These are phyloP conservation scores for Campoletis raptor DNA, from an alignment of 2,888 invertebrate genomes.

Conservation along the genomic window DNA sequence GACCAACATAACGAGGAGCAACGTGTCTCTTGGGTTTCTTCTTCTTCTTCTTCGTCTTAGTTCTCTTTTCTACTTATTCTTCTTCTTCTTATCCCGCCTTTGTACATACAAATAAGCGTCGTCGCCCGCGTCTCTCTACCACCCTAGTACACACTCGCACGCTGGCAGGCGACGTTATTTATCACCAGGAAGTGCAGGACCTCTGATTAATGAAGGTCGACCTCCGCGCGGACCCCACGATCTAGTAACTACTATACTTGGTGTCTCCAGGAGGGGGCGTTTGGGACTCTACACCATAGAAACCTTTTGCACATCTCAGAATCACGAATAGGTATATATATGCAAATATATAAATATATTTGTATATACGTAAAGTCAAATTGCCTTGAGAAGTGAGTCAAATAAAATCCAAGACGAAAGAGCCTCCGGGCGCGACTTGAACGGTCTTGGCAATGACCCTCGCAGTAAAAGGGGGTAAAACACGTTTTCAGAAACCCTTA, in stretches of 20 bases:
- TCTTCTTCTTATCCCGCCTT: slow-evolving; percentile 58
- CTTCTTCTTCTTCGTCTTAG: slow-evolving; percentile 41
- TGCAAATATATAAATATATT: neutral
- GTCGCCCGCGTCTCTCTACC: slow-evolving; percentile 73
- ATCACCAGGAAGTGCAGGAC: slow-evolving; percentile 82
- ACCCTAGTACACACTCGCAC: slow-evolving; percentile 66
- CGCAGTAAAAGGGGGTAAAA: slow-evolving; percentile 38
- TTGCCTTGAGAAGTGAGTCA: neutral
- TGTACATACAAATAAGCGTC: slow-evolving; percentile 79
- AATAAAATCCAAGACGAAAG: slow-evolving; percentile 22
- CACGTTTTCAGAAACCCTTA: slow-evolving; percentile 42
- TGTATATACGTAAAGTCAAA: neutral
- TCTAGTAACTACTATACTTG: slow-evolving; percentile 72
- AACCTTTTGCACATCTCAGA: slow-evolving; percentile 38
- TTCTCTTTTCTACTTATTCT: slow-evolving; percentile 35
- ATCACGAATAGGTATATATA: slow-evolving; percentile 20
- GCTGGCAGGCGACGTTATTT: slow-evolving; percentile 80
- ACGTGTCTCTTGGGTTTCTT: slow-evolving; percentile 69
- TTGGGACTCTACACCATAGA: slow-evolving; percentile 29
- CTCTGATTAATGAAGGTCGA: slow-evolving; percentile 83
- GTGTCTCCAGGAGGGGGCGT: slow-evolving; percentile 45
- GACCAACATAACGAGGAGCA: slow-evolving; percentile 69
- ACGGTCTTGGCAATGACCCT: slow-evolving; percentile 50
- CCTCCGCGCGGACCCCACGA: slow-evolving; percentile 72
- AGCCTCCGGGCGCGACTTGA: slow-evolving; percentile 7